phyloP scores from a whole-genome alignment of 2,888 invertebrate species.

The Thera britannica region DNA sequence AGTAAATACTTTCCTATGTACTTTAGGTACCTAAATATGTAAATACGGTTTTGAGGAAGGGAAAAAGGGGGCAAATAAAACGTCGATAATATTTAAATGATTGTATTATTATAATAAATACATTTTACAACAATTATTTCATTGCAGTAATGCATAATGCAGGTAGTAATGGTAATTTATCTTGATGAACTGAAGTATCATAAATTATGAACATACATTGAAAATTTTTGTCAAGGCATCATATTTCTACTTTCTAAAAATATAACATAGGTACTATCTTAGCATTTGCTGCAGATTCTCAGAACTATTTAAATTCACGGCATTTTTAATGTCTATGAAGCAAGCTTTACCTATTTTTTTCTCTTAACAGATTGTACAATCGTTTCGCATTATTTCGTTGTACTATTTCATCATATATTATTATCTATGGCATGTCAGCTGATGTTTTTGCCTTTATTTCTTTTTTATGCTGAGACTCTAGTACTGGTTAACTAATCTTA shows the following conservation, averaged over 20 bases:
- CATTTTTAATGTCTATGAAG: conserved; percentile 30
- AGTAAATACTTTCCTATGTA: background rate
- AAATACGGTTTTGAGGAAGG: conserved; percentile 10
- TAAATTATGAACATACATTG: conserved; percentile 34
- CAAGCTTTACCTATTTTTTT: conserved; percentile 25
- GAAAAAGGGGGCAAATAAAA: conserved; percentile 43
- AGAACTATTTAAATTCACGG: conserved; percentile 28
- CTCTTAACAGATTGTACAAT: conserved; percentile 27
- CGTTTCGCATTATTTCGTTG: conserved; percentile 45
- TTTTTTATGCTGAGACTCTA: conserved; percentile 35
- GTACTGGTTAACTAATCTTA: conserved; percentile 49
- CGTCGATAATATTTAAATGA: conserved; percentile 63
- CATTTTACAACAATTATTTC: conserved; percentile 81
- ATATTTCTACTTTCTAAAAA: conserved; percentile 15
- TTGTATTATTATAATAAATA: conserved; percentile 83
- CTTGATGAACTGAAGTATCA: conserved; percentile 44
- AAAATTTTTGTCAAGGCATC: conserved; percentile 60
- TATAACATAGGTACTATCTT: conserved; percentile 7
- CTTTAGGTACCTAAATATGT: conserved; percentile 2
- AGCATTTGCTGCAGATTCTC: conserved; percentile 16
- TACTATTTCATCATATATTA: conserved; percentile 34
- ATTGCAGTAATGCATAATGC: conserved; percentile 43
- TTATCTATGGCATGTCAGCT: conserved; percentile 28
- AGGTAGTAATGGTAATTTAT: conserved; percentile 30
- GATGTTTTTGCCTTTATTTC: conserved; percentile 22